Percentiles rank a stretch among this genome's conserved stretches.
These are phyloP conservation scores for Australoheros scitulus DNA, from an alignment of 2,113 vertebrate species.

Conservation along the genomic window DNA sequence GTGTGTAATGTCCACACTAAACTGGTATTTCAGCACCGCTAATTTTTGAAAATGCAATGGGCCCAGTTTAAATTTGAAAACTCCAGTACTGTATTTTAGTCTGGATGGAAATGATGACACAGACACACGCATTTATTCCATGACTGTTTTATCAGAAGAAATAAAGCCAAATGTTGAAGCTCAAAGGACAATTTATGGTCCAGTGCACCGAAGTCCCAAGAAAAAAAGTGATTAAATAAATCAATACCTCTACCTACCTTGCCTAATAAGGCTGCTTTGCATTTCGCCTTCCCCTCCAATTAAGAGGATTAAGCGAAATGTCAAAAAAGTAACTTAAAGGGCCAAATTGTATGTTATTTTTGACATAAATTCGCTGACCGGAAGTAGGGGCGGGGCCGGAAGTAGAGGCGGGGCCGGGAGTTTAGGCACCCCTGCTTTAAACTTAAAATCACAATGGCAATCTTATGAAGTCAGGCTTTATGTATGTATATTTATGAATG, in stretches of 20 bases:
- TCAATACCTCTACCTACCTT: background rate
- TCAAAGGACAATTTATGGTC: background rate
- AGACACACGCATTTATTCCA: background rate
- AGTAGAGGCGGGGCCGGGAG: too few relatives aligned
- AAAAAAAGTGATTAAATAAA: background rate
- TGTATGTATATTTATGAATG: background rate
- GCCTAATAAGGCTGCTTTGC: too few relatives aligned
- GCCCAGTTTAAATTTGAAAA: background rate
- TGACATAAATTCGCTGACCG: too few relatives aligned
- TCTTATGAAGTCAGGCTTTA: background rate
- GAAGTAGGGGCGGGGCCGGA: too few relatives aligned
- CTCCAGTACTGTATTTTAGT: background rate
- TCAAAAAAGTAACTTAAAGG: too few relatives aligned
- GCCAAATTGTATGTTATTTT: too few relatives aligned
- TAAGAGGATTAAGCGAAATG: too few relatives aligned
- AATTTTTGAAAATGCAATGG: background rate
- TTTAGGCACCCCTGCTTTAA: background rate
- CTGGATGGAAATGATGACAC: background rate
- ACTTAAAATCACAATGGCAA: accelerated
- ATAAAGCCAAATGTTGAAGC: background rate
- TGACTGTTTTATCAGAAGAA: background rate
- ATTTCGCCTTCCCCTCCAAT: too few relatives aligned
- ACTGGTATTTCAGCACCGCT: background rate
- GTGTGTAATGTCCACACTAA: background rate
- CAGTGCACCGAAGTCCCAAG: background rate